These are phyloP conservation scores for Anser cygnoides DNA, from an alignment of 2,113 vertebrate species.

Conservation along the genomic window DNA sequence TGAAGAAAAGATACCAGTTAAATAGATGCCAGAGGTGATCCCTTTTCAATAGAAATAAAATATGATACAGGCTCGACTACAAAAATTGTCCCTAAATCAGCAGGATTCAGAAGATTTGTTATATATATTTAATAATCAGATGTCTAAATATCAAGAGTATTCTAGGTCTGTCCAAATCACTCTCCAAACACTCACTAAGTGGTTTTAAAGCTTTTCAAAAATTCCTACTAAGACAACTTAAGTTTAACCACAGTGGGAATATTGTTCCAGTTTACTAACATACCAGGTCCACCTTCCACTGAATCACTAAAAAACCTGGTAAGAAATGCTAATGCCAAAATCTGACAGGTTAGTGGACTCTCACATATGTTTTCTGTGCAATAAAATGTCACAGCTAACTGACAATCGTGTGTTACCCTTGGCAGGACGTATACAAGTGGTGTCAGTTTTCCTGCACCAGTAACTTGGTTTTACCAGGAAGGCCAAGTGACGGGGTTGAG, in stretches of 20 bases:
- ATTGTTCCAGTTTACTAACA: neutral
- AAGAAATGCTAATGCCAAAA: neutral
- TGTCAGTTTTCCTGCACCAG: neutral
- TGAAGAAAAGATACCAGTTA: neutral
- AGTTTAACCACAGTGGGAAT: neutral
- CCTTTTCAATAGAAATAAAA: neutral
- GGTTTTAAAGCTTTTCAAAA: constrained; percentile 5
- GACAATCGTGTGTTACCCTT: neutral
- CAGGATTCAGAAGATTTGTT: neutral
- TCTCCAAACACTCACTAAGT: neutral
- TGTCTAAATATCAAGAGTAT: neutral
- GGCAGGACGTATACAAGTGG: no score
- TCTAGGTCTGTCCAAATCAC: constrained; percentile 17
- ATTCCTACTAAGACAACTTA: neutral
- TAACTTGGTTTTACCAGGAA: neutral
- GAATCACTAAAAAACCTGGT: neutral
- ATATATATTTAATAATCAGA: neutral
- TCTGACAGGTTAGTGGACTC: neutral
- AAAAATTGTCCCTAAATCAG: neutral
- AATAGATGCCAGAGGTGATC: neutral
- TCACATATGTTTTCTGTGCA: accelerated
- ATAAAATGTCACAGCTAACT: neutral
- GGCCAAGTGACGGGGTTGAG: neutral
- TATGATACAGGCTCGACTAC: neutral
- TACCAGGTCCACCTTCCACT: neutral